Evolutionary conservation across 2,888 invertebrate genomes (phyloP).

Genomic region (Eupsilia transversa): DNA sequence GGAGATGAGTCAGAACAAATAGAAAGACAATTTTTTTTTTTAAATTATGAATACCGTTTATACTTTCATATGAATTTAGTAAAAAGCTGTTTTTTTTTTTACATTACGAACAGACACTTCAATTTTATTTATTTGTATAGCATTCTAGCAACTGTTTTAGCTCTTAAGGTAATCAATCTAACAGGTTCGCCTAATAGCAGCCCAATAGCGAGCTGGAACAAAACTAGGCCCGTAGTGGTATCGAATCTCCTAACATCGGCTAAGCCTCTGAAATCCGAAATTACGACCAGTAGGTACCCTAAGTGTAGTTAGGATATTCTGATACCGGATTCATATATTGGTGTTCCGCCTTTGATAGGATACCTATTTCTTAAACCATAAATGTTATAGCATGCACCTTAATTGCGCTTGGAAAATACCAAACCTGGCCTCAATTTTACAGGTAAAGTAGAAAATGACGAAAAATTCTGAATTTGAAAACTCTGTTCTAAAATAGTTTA

Average conservation of each 20-base stretch:
- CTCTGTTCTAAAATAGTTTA: background rate
- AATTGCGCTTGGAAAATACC: background rate
- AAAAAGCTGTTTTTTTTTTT: too few species aligned
- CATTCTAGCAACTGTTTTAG: background rate
- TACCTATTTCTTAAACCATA: background rate
- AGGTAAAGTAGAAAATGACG: background rate
- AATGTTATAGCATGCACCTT: background rate
- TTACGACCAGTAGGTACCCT: constrained; percentile 19
- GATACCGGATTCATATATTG: background rate
- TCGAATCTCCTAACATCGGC: constrained; percentile 17
- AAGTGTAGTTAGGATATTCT: background rate
- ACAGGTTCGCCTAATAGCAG: background rate
- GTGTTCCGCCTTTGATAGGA: background rate
- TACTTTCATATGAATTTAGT: too few species aligned
- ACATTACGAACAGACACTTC: too few species aligned
- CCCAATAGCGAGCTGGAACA: background rate
- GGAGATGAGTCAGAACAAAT: too few species aligned
- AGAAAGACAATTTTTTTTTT: too few species aligned
- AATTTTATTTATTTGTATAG: too few species aligned
- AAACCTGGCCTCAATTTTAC: background rate
- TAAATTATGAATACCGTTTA: too few species aligned
- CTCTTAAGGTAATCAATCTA: background rate
- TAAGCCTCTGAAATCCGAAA: constrained; percentile 22
- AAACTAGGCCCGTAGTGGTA: constrained; percentile 12
- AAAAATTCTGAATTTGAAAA: background rate